Base-by-base conservation (phyloP, 2,888 invertebrate genomes). In the Eledona agricola region DNA sequence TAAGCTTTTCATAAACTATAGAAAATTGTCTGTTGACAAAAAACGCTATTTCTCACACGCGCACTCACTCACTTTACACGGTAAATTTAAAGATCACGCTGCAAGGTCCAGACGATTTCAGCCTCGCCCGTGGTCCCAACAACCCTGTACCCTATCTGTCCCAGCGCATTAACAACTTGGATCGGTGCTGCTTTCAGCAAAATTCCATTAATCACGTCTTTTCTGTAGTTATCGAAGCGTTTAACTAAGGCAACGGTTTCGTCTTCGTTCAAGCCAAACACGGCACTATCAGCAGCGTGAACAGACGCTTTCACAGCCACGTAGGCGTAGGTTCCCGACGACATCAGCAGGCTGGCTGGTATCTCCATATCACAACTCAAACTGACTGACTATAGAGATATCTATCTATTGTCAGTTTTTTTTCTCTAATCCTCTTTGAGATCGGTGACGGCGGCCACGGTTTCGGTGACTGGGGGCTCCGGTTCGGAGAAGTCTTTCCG, bases 401-500 rank as follows among this genome's bases (percentile, higher is more conserved):
- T n/a, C n/a, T n/a, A n/a, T n/a, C 20, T 19, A 6, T 6, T 32
- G 4, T n/a, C n/a, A n/a, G n/a, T n/a, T n/a, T n/a, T n/a, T n/a
- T n/a, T n/a, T n/a, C n/a, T n/a, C 19, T 50, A 50, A 12, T 40
- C 46, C 9, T 60, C 51, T 46, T 45, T 51, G 15, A 35, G 29
- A 7, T 51, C 43, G 16, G 29, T 11, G 25, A 31, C 45, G n/a
- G 43, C 20, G 11, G 51, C 32, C 2, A 47, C 32, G 13, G 52
- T 35, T n/a, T 45, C 56, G 51, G 73, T 62, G 38, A 64, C 79
- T 25, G 80, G 81, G 12, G 91, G 91, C 74, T 93, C 92, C 45
- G 90, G 91, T 69, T 89, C 89, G 25, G 85, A 81, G 74, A 92
- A 92, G 66, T 92, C 91, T 75, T 90, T 90, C 80, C 91, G 86